These are phyloP conservation scores for Athripsodes cinereus DNA, from an alignment of 2,888 invertebrate species.

Conservation along the genomic window DNA sequence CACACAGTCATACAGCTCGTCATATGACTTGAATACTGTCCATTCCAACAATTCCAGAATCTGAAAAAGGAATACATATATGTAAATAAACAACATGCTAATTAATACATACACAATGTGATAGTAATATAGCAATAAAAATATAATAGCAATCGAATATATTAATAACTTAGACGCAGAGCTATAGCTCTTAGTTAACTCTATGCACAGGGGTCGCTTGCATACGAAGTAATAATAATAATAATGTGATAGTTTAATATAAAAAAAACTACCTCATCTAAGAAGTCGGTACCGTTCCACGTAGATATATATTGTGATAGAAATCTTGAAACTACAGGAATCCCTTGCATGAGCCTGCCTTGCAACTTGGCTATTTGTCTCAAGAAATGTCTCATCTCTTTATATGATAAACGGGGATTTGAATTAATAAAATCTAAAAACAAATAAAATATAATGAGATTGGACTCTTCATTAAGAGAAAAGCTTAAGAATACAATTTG, in stretches of 20 bases:
- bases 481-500: too few relatives aligned
- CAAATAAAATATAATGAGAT: not conserved
- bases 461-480: too few relatives aligned
- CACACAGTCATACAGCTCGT: conserved; percentile 35
- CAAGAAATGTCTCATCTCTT: conserved; percentile 39
- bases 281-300: conserved; percentile 45
- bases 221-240: too few relatives aligned
- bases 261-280: conserved; percentile 46
- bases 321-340: conserved; percentile 42
- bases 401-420: conserved; percentile 33
- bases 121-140: too few relatives aligned
- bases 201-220: too few relatives aligned
- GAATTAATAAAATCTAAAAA: conserved; percentile 40
- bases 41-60: conserved; percentile 41
- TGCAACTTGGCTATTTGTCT: conserved; percentile 37
- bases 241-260: too few relatives aligned
- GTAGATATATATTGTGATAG: conserved; percentile 41
- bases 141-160: too few relatives aligned
- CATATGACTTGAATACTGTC: conserved; percentile 35
- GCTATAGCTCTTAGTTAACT: too few relatives aligned
- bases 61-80: conserved; percentile 29
- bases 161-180: too few relatives aligned
- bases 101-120: too few relatives aligned
- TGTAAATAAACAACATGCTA: too few relatives aligned
- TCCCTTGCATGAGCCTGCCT: conserved; percentile 38